phyloP scores from a whole-genome alignment of 2,113 vertebrate species.

The Probosciger aterrimus region DNA sequence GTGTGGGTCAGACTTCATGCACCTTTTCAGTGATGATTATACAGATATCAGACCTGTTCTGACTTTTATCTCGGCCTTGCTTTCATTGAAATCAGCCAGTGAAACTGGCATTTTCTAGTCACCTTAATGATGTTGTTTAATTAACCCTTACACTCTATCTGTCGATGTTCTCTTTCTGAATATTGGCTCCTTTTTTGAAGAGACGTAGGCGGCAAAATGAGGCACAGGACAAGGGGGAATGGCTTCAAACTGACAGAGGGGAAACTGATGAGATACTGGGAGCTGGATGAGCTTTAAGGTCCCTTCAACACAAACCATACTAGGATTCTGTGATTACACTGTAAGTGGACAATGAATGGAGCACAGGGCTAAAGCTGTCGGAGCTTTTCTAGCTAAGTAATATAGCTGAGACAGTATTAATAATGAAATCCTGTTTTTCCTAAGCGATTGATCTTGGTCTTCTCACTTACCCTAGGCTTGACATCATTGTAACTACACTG shows the following conservation, averaged over 20 bases:
- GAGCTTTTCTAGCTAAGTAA: neutral
- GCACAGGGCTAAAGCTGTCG: neutral
- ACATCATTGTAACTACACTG: neutral
- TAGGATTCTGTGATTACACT: accelerated
- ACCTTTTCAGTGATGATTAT: neutral
- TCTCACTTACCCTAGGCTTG: neutral
- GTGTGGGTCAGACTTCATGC: neutral
- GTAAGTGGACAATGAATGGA: neutral
- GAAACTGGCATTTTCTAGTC: neutral
- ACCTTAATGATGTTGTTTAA: neutral
- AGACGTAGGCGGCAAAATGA: neutral
- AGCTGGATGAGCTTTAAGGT: neutral
- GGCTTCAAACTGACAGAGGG: neutral
- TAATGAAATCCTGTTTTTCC: neutral
- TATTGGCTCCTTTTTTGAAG: neutral
- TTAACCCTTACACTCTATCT: neutral
- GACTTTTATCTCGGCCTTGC: neutral
- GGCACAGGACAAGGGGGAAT: neutral
- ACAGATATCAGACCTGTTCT: neutral
- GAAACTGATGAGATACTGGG: neutral
- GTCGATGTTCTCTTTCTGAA: neutral
- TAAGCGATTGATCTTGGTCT: neutral
- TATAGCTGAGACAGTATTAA: neutral
- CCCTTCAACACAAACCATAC: neutral
- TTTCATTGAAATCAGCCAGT: neutral